These are phyloP conservation scores for Macrotus californicus DNA, from an alignment of 2,113 vertebrate genomes.

Conservation along the genomic window DNA sequence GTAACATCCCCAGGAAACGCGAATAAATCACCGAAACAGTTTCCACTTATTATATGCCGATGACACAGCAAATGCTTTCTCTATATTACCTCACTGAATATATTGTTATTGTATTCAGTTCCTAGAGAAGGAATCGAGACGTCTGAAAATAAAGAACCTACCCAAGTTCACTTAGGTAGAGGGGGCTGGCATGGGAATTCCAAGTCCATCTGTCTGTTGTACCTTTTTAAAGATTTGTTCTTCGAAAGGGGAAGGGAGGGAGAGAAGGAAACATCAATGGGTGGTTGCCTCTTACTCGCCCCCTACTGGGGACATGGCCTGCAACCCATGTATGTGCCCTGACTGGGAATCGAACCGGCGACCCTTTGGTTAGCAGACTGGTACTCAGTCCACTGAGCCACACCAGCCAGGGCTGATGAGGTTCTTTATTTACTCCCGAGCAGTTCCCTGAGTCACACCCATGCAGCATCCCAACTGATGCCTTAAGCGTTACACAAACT, in stretches of 20 bases:
- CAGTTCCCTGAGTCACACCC: background rate
- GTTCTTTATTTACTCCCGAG: background rate
- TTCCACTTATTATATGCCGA: background rate
- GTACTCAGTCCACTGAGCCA: too few species aligned
- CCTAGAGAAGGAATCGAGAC: background rate
- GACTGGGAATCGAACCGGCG: too few species aligned
- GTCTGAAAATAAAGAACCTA: background rate
- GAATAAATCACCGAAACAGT: background rate
- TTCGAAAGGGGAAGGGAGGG: too few species aligned
- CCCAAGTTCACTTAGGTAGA: background rate
- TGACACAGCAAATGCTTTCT: background rate
- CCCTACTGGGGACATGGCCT: too few species aligned
- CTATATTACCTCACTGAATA: background rate
- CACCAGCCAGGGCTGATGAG: too few species aligned
- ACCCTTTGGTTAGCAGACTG: too few species aligned
- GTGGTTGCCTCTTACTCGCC: too few species aligned
- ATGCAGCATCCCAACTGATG: background rate
- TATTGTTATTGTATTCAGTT: background rate
- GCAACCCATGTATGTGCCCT: too few species aligned
- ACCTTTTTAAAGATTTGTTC: too few species aligned
- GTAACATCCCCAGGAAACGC: background rate
- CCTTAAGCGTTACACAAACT: conserved; percentile 16
- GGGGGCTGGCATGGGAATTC: too few species aligned
- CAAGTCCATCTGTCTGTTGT: background rate
- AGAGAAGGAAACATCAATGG: too few species aligned